Evolutionary conservation across 1,140 invertebrate genomes (phyloP).

Genomic region (Amphibalanus amphitrite): DNA sequence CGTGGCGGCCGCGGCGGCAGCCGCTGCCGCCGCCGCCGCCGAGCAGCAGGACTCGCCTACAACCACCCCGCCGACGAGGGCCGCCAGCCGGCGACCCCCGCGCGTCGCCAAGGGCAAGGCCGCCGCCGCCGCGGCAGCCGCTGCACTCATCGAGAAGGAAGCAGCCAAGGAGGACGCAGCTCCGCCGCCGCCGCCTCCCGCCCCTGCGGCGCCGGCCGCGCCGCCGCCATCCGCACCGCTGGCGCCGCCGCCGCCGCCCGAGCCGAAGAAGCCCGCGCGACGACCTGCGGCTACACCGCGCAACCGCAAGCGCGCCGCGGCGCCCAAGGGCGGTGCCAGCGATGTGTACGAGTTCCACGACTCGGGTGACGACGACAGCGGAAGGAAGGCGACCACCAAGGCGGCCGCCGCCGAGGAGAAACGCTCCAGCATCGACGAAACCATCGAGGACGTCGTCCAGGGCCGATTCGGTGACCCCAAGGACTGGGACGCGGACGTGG

Average conservation of each 20-base stretch:
- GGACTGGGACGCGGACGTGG: neutral
- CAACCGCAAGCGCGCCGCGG: neutral
- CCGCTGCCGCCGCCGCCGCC: neutral
- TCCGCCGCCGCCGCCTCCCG: neutral
- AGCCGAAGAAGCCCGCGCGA: neutral
- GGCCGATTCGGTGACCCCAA: neutral
- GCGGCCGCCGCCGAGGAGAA: neutral
- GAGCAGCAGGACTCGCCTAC: neutral
- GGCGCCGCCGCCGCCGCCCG: neutral
- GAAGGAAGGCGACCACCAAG: neutral
- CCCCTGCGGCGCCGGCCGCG: neutral
- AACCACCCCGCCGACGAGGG: no score
- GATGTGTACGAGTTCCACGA: constrained; percentile 4
- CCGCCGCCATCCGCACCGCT: neutral
- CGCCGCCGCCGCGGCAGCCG: neutral
- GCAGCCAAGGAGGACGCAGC: neutral
- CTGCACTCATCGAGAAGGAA: neutral
- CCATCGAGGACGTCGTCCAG: neutral
- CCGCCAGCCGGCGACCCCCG: neutral
- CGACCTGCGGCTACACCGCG: neutral
- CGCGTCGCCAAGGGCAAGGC: neutral
- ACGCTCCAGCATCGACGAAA: constrained; percentile 1
- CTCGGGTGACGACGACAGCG: neutral
- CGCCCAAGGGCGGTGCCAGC: neutral
- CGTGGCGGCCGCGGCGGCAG: neutral